phyloP scores from a whole-genome alignment of 1,140 invertebrate species.

The Mycetomoellerius zeteki region DNA sequence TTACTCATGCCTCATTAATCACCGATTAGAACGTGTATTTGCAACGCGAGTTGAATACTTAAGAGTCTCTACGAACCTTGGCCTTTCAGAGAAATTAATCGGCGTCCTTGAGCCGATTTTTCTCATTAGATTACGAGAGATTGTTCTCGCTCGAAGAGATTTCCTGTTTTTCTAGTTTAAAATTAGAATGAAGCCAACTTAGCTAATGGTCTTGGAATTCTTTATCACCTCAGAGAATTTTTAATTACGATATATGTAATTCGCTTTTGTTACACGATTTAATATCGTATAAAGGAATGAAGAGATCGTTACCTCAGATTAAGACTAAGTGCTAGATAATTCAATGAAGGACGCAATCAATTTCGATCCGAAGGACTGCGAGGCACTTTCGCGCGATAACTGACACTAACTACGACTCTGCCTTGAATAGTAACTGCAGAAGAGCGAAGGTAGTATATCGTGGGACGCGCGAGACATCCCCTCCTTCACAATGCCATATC shows the following conservation, averaged over 20 bases:
- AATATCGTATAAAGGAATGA: not conserved
- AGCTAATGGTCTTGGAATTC: not conserved
- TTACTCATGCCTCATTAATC: not conserved
- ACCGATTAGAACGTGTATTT: not conserved
- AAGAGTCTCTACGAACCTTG: constrained; percentile 19
- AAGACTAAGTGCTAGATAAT: not conserved
- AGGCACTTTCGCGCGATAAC: constrained; percentile 61
- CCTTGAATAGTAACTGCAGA: constrained; percentile 45
- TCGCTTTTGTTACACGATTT: not conserved
- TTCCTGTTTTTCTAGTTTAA: not conserved
- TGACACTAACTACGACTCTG: constrained; percentile 45
- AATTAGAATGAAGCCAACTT: not conserved
- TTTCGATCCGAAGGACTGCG: constrained; percentile 47
- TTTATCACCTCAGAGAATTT: not conserved
- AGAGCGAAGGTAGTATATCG: constrained; percentile 63
- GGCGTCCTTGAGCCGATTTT: constrained; percentile 14
- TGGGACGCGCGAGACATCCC: constrained; percentile 65
- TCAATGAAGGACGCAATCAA: not conserved
- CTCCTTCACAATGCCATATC: constrained; percentile 56
- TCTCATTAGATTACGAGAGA: constrained; percentile 18
- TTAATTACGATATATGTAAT: not conserved
- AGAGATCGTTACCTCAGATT: constrained; percentile 58
- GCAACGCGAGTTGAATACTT: not conserved
- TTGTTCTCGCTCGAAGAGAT: constrained; percentile 1
- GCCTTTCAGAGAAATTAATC: constrained; percentile 23